Conservation (phyloP, 2,888 invertebrate genomes). For the Andrena chrysosceles region DNA sequence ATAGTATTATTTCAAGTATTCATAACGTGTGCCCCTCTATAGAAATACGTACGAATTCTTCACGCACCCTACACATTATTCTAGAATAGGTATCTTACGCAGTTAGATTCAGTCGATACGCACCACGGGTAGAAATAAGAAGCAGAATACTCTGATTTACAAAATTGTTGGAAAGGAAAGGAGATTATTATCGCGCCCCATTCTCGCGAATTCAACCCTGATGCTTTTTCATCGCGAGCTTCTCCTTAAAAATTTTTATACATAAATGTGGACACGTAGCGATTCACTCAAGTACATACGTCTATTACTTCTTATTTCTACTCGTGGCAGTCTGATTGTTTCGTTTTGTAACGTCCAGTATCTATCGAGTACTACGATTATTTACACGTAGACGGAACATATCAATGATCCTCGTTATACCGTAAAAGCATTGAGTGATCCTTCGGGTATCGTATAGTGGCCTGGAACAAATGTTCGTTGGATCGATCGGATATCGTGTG, state of each 20-base stretch:
- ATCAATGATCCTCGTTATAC: conserved; percentile 23
- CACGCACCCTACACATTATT: background rate
- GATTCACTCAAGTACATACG: no score
- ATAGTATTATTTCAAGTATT: conserved; percentile 13
- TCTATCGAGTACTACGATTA: background rate
- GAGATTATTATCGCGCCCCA: no score
- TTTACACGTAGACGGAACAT: conserved; percentile 18
- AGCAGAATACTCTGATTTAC: no score
- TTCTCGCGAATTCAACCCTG: no score
- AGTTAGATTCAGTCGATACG: no score
- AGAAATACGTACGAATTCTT: conserved; percentile 1
- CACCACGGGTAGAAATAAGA: no score
- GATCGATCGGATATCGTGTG: conserved; percentile 46
- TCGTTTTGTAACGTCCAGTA: background rate
- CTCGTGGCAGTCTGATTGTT: background rate
- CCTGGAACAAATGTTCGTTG: conserved; percentile 2
- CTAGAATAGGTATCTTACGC: background rate
- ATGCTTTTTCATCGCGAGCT: no score
- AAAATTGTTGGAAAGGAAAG: no score
- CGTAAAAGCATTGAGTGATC: background rate
- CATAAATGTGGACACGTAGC: no score
- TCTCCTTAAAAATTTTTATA: no score
- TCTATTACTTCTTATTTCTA: background rate
- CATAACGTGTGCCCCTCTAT: background rate
- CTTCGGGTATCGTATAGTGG: background rate